Evolutionary conservation across 2,113 vertebrate species (phyloP).

Genomic region (Mormoops blainvillei): DNA sequence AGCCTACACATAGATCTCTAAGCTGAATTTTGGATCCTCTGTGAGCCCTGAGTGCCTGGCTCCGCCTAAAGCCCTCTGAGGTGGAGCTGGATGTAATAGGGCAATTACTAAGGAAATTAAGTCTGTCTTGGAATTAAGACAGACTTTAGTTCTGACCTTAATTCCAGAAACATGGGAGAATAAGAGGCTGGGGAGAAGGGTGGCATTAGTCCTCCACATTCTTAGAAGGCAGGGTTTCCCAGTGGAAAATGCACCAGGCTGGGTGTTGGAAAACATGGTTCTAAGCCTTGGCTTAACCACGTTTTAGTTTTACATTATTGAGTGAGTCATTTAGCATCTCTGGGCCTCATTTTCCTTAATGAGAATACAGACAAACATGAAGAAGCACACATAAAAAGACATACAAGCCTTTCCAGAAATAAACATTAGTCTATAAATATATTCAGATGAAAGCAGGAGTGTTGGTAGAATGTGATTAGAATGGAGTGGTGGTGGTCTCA

Average conservation of each 20-base stretch:
- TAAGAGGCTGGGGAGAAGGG: not conserved
- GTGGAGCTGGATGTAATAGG: not conserved
- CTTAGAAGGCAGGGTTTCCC: not conserved
- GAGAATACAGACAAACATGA: not conserved
- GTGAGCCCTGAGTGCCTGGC: not conserved
- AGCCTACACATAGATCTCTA: not conserved
- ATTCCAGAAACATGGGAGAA: not conserved
- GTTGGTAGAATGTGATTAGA: not conserved
- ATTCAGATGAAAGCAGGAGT: not conserved
- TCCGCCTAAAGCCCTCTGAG: not conserved
- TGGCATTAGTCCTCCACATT: not conserved
- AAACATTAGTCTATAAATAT: not conserved
- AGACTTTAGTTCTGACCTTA: not conserved
- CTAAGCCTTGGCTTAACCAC: not conserved
- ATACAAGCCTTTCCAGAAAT: not conserved
- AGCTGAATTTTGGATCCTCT: not conserved
- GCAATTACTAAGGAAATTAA: not conserved
- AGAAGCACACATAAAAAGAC: not conserved
- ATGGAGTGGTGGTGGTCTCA: not conserved
- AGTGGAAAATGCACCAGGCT: not conserved
- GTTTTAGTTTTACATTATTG: not conserved
- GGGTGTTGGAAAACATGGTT: not conserved
- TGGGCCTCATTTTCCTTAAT: not conserved
- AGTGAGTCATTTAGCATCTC: not conserved
- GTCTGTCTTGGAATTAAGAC: not conserved